phyloP scores from a whole-genome alignment of 2,797 vertebrate genomes.

The Australoheros facetus region DNA sequence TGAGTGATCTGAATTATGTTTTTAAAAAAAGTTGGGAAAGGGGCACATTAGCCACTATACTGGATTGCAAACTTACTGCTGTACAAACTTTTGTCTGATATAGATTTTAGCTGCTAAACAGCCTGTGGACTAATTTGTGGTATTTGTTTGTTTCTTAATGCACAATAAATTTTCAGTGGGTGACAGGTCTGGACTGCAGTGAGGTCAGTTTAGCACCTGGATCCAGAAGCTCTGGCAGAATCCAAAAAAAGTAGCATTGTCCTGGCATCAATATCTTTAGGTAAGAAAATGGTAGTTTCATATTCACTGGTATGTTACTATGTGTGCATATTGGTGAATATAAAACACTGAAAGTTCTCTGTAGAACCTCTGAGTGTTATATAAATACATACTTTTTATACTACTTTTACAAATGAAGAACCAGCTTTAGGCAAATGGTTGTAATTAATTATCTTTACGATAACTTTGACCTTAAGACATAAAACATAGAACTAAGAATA shows the following conservation, averaged over 20 bases:
- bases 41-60: not conserved
- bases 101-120: not conserved
- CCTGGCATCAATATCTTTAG: not conserved
- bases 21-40: not conserved
- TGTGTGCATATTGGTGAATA: not conserved
- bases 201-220: not conserved
- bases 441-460: not conserved
- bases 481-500: not conserved
- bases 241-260: not conserved
- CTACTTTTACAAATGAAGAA: not conserved
- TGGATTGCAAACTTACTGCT: too few species aligned
- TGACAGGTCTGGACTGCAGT: not conserved
- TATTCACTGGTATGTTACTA: not conserved
- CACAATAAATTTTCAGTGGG: not conserved
- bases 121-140: not conserved
- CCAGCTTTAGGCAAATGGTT: not conserved
- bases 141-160: not conserved
- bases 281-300: not conserved
- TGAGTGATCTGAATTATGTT: not conserved
- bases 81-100: not conserved
- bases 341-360: not conserved
- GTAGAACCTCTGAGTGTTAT: not conserved
- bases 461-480: not conserved
- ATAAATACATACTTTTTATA: not conserved
- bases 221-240: not conserved